phyloP scores from a whole-genome alignment of 2,888 invertebrate genomes.

The Reticulitermes lucifugus region DNA sequence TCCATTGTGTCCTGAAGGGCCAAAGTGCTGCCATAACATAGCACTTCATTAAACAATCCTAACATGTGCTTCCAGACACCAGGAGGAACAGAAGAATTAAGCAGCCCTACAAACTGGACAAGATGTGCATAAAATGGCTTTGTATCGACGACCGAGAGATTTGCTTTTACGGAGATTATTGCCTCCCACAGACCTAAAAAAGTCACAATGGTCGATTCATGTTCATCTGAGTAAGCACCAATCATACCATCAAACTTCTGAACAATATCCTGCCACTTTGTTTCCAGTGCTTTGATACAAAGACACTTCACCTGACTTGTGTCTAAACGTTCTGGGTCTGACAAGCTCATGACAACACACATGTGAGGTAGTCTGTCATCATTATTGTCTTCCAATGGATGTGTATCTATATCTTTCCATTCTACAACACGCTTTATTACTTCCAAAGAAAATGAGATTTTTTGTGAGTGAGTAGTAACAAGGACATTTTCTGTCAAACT shows the following conservation, averaged over 20 bases:
- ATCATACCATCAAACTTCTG: conserved; percentile 68
- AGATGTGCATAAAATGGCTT: conserved; percentile 89
- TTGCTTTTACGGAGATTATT: conserved; percentile 90
- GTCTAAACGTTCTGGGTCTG: conserved; percentile 85
- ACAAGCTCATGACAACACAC: conserved; percentile 63
- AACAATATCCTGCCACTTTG: conserved; percentile 86
- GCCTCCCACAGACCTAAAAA: conserved; percentile 91
- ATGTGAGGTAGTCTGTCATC: conserved; percentile 61
- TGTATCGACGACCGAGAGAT: conserved; percentile 89
- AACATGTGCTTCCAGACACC: conserved; percentile 87
- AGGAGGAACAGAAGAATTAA: conserved; percentile 79
- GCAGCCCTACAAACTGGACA: conserved; percentile 80
- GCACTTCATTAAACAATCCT: conserved; percentile 88
- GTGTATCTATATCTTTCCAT: conserved; percentile 86
- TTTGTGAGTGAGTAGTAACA: conserved; percentile 66
- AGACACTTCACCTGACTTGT: conserved; percentile 88
- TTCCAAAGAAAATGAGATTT: conserved; percentile 86
- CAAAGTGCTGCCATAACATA: conserved; percentile 91
- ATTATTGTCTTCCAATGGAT: conserved; percentile 79
- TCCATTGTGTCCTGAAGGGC: conserved; percentile 89
- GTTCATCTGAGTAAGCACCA: conserved; percentile 63
- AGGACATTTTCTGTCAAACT: conserved; percentile 74
- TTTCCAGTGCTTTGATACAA: conserved; percentile 86
- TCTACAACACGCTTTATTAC: conserved; percentile 89
- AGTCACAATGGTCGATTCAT: conserved; percentile 72